Evolutionary conservation across 2,888 invertebrate species (phyloP), one percentile per base, ranked within the genome.

Genomic region (Sialis lutaria): DNA sequence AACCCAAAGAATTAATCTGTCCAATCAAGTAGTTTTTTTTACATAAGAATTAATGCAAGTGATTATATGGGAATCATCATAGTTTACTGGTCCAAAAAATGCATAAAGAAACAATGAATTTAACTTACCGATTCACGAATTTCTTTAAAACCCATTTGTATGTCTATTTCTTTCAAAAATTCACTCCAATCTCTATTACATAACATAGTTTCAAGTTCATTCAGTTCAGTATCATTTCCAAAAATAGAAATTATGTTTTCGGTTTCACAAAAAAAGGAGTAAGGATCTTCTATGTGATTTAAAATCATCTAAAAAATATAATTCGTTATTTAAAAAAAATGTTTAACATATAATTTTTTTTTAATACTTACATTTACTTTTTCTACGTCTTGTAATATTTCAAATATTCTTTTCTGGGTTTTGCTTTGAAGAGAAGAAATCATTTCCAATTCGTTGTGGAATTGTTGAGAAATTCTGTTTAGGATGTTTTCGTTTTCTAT

Each of bases 191-290:
- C 55, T 9, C 66, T 61, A 1, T 60, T 60, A 52, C 71, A 72
- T 4, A 71, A 55, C 49, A 63, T 64, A 6, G 68, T 49, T 1
- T 55, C 48, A 1, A 56, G 55, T 0, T 65, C 67, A 45, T 66
- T 64, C 0, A 54, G 48, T 33, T 56, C 54, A 0, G 64, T 56
- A 22, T 67, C 55, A 2, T 56, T 51, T 45, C 70, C 66, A 51
- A 71, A 68, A 1, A 55, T 56, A 42, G 63, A 60, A 5, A 70
- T 52, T 40, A 62, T 61, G 47, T 59, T 56, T 5, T 46, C 30
- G 8, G 53, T 50, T 46, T 70, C 68, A 44, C 72, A 72, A 55
- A 71, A 70, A 55, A 70, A 59, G 54, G 67, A 62, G 0, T 60
- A 62, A 0, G 67, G 64, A 9, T 56, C 49, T 47, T 62, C 61